Evolutionary conservation across 2,113 vertebrate species (phyloP).

Genomic region (Stigmatopora nigra): DNA sequence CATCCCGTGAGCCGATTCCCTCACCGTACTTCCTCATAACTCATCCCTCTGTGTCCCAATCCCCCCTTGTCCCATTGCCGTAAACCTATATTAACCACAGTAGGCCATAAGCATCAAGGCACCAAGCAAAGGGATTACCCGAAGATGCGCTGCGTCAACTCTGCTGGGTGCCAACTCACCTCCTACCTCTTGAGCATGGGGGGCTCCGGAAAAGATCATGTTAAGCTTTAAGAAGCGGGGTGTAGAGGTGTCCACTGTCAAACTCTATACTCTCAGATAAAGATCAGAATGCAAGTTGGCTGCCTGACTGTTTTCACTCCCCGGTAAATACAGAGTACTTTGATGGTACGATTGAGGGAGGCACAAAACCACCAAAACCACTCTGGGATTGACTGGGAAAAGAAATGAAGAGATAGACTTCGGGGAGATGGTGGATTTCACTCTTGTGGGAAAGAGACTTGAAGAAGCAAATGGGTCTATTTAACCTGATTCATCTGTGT

Average conservation of each 20-base stretch:
- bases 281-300: slow-evolving; percentile 54
- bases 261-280: slow-evolving; percentile 41
- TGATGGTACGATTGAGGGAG: slow-evolving; percentile 54
- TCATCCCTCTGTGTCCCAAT: background rate
- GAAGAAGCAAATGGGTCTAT: slow-evolving; percentile 35
- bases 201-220: slow-evolving; percentile 28
- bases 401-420: slow-evolving; percentile 42
- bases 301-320: slow-evolving; percentile 43
- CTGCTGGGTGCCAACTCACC: slow-evolving; percentile 27
- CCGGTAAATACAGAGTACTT: slow-evolving; percentile 50
- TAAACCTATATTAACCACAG: background rate
- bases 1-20: no score
- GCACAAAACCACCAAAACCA: slow-evolving; percentile 29
- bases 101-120: slow-evolving; percentile 25
- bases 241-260: background rate
- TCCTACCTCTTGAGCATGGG: slow-evolving; percentile 16
- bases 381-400: slow-evolving; percentile 30
- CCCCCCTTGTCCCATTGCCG: background rate
- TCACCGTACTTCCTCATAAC: background rate
- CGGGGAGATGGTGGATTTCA: slow-evolving; percentile 34
- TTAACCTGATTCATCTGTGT: slow-evolving; percentile 8
- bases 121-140: slow-evolving; percentile 45
- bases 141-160: slow-evolving; percentile 44
- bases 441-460: slow-evolving; percentile 21
- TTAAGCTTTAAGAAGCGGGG: slow-evolving; percentile 34